Percentiles rank a stretch among this genome's conserved stretches.
phyloP scores from a whole-genome alignment of 2,113 vertebrate species.

The Nestor notabilis region DNA sequence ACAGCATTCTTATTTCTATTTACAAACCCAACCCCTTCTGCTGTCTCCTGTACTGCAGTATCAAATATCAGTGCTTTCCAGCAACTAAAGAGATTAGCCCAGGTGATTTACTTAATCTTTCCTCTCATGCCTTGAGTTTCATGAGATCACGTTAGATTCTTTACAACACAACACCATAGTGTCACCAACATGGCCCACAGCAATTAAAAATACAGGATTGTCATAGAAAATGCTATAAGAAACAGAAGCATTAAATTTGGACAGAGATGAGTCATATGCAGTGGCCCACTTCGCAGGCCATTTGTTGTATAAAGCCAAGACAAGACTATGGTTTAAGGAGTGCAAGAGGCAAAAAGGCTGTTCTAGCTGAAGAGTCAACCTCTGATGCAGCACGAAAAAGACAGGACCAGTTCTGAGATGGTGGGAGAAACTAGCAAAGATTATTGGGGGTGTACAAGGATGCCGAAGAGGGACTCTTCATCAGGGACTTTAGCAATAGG shows the following conservation, averaged over 20 bases:
- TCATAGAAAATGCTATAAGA: neutral
- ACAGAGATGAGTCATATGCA: neutral
- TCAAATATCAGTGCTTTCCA: neutral
- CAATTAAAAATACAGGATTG: neutral
- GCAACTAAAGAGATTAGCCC: neutral
- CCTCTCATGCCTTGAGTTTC: neutral
- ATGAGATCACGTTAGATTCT: neutral
- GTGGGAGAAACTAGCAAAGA: neutral
- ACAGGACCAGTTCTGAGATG: neutral
- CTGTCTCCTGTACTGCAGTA: neutral
- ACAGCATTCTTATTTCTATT: neutral
- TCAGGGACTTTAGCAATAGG: too few relatives aligned
- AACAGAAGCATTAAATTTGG: neutral
- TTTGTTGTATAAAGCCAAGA: neutral
- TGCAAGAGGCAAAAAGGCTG: neutral
- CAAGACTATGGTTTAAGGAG: neutral
- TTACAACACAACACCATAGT: rapidly evolving
- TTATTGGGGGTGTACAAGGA: neutral
- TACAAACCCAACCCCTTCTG: neutral
- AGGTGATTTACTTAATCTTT: neutral
- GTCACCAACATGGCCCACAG: neutral
- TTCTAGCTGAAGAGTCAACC: neutral
- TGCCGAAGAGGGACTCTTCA: neutral
- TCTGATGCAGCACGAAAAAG: neutral
- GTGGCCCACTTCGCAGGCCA: neutral